phyloP scores from a whole-genome alignment of 2,797 vertebrate species.

The Crocodylus rhombifer region DNA sequence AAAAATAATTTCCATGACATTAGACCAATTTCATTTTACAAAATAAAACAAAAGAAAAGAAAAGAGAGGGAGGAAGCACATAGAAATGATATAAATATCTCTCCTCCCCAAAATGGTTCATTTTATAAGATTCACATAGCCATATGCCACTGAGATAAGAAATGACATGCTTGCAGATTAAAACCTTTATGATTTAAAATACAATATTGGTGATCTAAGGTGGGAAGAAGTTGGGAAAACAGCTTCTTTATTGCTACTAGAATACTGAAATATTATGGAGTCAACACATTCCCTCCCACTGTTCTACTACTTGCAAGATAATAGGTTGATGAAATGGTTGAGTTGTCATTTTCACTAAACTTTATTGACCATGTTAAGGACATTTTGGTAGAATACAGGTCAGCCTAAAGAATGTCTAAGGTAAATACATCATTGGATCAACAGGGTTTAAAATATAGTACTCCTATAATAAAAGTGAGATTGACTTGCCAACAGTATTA shows the following conservation, averaged over 20 bases:
- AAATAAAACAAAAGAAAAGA: not conserved
- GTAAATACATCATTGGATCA: not conserved
- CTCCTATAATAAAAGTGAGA: not conserved
- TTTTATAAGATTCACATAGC: not conserved
- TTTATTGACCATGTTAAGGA: not conserved
- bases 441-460: not conserved
- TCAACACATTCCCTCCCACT: not conserved
- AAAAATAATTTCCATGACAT: not conserved
- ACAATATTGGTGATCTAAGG: not conserved
- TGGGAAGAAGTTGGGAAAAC: not conserved
- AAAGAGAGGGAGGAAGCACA: not conserved
- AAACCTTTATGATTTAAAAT: conserved; percentile 15
- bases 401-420: not conserved
- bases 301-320: not conserved
- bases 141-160: conserved; percentile 12
- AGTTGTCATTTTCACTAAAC: not conserved
- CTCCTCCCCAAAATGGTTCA: not conserved
- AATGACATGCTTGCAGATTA: conserved; percentile 18
- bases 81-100: not conserved
- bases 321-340: not conserved
- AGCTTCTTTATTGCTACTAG: not conserved
- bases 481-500: not conserved
- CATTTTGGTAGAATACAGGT: not conserved
- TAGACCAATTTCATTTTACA: not conserved
- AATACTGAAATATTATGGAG: not conserved